These are phyloP conservation scores for Chauna torquata DNA, from an alignment of 2,113 vertebrate genomes.

Conservation along the genomic window DNA sequence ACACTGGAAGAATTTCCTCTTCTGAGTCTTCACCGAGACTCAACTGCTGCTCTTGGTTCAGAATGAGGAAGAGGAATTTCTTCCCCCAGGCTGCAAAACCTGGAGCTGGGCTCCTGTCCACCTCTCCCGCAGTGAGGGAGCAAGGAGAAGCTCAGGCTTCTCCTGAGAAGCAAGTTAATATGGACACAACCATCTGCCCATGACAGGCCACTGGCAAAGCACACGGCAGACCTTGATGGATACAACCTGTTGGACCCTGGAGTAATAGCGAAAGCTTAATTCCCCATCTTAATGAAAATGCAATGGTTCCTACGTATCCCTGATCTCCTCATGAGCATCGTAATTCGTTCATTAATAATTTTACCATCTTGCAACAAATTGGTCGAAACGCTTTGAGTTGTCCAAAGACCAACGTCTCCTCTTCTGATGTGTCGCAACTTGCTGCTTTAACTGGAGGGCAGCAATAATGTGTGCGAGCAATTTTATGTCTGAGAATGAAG, in stretches of 20 bases:
- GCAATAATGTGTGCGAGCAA: background rate
- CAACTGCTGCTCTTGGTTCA: accelerated
- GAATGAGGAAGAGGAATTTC: background rate
- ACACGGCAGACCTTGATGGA: background rate
- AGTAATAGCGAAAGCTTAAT: background rate
- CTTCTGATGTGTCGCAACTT: background rate
- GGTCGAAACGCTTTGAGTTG: background rate
- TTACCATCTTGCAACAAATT: background rate
- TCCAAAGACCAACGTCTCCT: background rate
- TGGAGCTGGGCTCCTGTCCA: background rate
- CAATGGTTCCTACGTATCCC: background rate
- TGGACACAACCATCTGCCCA: background rate
- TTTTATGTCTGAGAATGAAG: slow-evolving; percentile 6
- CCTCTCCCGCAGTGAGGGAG: background rate
- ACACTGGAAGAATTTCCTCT: background rate
- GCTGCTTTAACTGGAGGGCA: background rate
- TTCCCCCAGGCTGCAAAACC: background rate
- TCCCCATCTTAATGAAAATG: background rate
- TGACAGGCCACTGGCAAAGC: background rate
- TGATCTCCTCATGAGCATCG: background rate
- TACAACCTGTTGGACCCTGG: background rate
- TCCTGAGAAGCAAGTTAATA: background rate
- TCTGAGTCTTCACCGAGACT: background rate
- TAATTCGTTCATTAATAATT: background rate
- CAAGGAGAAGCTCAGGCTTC: background rate